Conservation (phyloP, 2,113 vertebrate genomes). For the Gambusia affinis region DNA sequence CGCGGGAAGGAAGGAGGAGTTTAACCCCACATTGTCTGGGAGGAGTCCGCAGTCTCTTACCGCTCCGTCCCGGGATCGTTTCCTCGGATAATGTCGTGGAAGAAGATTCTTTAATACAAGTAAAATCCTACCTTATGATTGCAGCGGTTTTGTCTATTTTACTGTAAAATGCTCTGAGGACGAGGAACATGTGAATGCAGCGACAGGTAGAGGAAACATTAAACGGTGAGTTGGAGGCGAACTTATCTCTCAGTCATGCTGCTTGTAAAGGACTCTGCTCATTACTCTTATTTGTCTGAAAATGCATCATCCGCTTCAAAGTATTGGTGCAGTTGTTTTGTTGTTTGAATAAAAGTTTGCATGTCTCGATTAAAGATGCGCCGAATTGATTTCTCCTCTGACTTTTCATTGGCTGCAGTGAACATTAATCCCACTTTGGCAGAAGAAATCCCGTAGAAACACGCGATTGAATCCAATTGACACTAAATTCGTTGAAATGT, state of each 20-base stretch:
- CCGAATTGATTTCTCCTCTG: accelerated
- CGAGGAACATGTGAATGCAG: not conserved
- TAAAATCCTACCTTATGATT: not conserved
- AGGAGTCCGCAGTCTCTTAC: conserved; percentile 66
- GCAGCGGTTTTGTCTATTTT: not conserved
- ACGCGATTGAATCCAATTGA: not conserved
- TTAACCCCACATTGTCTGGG: conserved; percentile 74
- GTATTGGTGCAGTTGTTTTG: not conserved
- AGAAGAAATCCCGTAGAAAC: conserved; percentile 13
- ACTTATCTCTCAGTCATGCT: conserved; percentile 46
- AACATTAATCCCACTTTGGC: not conserved
- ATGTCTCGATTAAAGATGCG: not conserved
- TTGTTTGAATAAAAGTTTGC: not conserved
- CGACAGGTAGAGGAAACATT: conserved; percentile 5
- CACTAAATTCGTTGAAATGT: not conserved
- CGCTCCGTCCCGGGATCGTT: conserved; percentile 54
- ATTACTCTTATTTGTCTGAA: not conserved
- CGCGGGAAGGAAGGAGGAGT: conserved; percentile 73
- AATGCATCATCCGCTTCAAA: not conserved
- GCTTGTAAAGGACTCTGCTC: conserved; percentile 1
- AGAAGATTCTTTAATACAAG: not conserved
- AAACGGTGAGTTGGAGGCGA: conserved; percentile 68
- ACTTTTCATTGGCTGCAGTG: not conserved
- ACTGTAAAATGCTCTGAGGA: not conserved
- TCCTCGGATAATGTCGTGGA: conserved; percentile 22